A percentile compares a stretch with the other conserved stretches of the same genome.
Conservation (phyloP, 2,888 invertebrate genomes). For the Temnothorax unifasciatus region DNA sequence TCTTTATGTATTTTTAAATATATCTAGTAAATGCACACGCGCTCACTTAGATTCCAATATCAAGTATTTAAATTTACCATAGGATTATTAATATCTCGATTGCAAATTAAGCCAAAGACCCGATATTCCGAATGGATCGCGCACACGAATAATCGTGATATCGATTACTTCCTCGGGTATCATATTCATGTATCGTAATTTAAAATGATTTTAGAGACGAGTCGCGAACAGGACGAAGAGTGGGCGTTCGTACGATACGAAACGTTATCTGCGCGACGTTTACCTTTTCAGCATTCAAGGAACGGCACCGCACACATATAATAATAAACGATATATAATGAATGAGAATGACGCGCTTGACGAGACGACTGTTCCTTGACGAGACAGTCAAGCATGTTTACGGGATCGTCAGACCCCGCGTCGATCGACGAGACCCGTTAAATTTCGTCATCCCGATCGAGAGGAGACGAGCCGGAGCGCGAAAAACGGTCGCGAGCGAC, state of each 20-base stretch:
- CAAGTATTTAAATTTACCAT: neutral
- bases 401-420: too few species aligned
- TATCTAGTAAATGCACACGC: neutral
- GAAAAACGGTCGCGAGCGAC: neutral
- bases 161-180: neutral
- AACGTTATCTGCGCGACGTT: conserved; percentile 68
- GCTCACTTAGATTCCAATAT: too few species aligned
- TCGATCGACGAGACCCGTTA: neutral
- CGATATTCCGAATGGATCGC: neutral
- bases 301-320: neutral
- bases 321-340: conserved; percentile 7
- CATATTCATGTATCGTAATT: too few species aligned
- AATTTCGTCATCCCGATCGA: neutral
- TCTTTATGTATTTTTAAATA: neutral
- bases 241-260: conserved; percentile 72
- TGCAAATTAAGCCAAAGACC: neutral
- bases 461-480: neutral
- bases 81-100: neutral
- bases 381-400: neutral
- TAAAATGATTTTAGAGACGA: neutral
- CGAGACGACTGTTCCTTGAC: too few species aligned
- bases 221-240: conserved; percentile 39
- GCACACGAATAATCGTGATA: neutral
- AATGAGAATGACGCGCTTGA: neutral
- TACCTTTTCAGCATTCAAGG: conserved; percentile 15